Conservation (phyloP, 2,113 vertebrate species). For the Eubucco bourcierii region DNA sequence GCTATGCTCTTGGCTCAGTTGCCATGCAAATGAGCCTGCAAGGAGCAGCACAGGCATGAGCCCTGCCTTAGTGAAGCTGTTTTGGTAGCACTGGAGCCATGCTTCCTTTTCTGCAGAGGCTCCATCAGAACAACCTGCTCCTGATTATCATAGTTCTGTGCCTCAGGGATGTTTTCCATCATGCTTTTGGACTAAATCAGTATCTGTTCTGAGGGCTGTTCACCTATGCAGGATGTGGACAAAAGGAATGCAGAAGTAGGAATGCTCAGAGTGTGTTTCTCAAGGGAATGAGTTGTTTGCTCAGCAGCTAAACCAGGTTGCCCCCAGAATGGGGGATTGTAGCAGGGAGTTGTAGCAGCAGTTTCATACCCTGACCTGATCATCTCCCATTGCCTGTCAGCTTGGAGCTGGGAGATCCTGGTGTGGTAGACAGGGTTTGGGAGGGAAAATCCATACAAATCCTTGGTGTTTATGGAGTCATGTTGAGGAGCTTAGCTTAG, state of each 20-base stretch:
- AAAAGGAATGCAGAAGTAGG: neutral
- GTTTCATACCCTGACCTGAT: accelerated
- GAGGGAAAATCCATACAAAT: neutral
- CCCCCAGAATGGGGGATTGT: neutral
- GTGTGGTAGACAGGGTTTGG: neutral
- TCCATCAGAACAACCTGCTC: neutral
- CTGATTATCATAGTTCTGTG: constrained; percentile 19
- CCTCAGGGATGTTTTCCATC: constrained; percentile 27
- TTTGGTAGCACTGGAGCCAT: neutral
- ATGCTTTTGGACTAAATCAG: constrained; percentile 9
- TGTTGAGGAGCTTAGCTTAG: neutral
- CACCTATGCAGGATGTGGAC: neutral
- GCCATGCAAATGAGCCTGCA: neutral
- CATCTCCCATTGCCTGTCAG: neutral
- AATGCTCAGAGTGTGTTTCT: neutral
- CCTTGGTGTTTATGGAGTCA: neutral
- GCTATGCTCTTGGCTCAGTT: neutral
- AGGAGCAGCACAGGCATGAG: neutral
- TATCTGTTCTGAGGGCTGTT: neutral
- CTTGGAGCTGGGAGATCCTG: neutral
- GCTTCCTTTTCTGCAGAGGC: neutral
- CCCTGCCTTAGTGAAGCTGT: neutral
- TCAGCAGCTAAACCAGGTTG: neutral
- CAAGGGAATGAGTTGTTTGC: neutral
- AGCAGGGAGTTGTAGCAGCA: neutral